These are phyloP conservation scores for Parasteatoda lunata DNA, from an alignment of 2,888 invertebrate species.

Conservation along the genomic window DNA sequence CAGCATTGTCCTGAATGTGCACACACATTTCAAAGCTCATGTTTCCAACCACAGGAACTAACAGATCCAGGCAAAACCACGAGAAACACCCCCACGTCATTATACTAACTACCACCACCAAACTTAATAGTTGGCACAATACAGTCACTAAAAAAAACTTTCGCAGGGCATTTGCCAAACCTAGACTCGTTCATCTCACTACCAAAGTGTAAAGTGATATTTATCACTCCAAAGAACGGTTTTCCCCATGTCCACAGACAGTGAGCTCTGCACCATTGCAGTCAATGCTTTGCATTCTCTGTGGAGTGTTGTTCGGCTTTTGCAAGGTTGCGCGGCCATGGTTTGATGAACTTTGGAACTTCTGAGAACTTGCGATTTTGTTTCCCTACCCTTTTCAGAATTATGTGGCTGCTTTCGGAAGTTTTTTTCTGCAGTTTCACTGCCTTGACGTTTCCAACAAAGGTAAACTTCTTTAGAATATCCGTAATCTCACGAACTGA, in stretches of 20 bases:
- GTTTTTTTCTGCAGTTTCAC: not conserved
- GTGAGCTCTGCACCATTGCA: not conserved
- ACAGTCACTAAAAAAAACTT: not conserved
- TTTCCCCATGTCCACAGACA: not conserved
- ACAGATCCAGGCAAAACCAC: not conserved
- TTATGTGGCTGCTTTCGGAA: not conserved
- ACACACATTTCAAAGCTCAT: not conserved
- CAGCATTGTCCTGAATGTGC: not conserved
- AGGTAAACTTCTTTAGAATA: not conserved
- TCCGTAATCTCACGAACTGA: not conserved
- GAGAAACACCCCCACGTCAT: not conserved
- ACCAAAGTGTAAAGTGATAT: not conserved
- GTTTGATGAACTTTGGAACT: conserved; percentile 3
- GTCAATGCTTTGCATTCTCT: not conserved
- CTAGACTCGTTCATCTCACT: not conserved
- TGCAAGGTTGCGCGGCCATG: not conserved
- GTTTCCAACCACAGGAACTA: not conserved
- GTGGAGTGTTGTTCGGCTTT: not conserved
- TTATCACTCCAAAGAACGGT: not conserved
- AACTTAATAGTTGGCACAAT: not conserved
- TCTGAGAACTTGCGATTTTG: not conserved
- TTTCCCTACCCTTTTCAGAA: not conserved
- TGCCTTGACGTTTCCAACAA: not conserved
- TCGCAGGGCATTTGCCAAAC: not conserved
- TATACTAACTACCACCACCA: not conserved